These are phyloP conservation scores for Embidobia sp. DNA, from an alignment of 2,888 invertebrate species.

Conservation along the genomic window DNA sequence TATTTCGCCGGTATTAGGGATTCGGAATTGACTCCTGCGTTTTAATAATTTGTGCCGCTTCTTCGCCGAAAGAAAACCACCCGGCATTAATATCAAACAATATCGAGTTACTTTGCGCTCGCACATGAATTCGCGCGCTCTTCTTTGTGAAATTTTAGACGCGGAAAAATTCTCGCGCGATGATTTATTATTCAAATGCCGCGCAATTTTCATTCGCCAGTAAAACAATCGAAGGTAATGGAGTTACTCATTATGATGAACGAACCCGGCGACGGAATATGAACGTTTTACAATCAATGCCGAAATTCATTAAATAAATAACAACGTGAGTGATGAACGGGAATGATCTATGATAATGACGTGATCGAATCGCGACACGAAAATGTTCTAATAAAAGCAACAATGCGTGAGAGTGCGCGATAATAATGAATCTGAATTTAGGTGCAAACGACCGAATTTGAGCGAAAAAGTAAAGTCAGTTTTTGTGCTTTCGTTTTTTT, in stretches of 20 bases:
- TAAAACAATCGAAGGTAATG: constrained; percentile 46
- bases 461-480: no score
- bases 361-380: background rate
- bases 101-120: constrained; percentile 34
- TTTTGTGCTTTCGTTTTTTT: no score
- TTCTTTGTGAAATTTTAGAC: constrained; percentile 34
- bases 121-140: constrained; percentile 14
- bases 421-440: no score
- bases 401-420: no score
- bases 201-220: background rate
- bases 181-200: constrained; percentile 42
- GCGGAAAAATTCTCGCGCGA: constrained; percentile 20
- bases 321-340: background rate
- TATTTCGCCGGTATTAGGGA: constrained; percentile 17
- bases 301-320: constrained; percentile 11
- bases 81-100: constrained; percentile 50
- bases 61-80: constrained; percentile 36
- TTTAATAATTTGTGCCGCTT: constrained; percentile 29
- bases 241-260: constrained; percentile 23
- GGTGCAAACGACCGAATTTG: no score
- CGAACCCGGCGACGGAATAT: background rate
- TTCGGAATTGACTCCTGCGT: constrained; percentile 30
- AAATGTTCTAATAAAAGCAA: background rate
- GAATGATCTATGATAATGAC: constrained; percentile 17
- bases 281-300: constrained; percentile 13